Evolutionary conservation across 1,140 invertebrate genomes (phyloP).

Genomic region (Oedothorax gibbosus): DNA sequence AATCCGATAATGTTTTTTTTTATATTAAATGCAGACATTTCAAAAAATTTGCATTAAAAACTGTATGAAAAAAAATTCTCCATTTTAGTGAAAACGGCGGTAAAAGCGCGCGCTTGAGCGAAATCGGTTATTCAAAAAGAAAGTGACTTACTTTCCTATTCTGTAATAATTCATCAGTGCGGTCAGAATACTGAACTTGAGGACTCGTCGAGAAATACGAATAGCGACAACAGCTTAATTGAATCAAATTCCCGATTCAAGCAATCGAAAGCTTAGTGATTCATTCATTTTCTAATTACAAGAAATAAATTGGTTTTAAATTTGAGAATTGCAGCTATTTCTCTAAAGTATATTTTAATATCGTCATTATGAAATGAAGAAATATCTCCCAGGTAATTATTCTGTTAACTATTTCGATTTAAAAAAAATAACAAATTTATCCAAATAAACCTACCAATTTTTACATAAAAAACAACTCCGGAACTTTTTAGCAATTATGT

Average conservation of each 20-base stretch:
- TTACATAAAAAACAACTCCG: no score
- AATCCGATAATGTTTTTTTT: conserved; percentile 57
- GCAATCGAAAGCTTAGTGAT: not conserved
- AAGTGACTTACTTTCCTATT: not conserved
- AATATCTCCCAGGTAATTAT: no score
- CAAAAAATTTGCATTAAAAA: conserved; percentile 60
- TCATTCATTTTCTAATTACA: not conserved
- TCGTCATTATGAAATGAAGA: no score
- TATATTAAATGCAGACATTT: conserved; percentile 59
- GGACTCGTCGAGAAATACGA: conserved; percentile 14
- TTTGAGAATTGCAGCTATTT: no score
- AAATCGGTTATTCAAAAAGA: conserved; percentile 23
- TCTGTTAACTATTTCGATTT: no score
- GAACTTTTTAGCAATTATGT: no score
- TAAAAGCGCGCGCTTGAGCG: conserved; percentile 51
- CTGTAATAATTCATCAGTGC: conserved; percentile 16
- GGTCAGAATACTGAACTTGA: conserved; percentile 18
- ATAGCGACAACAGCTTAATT: conserved; percentile 14
- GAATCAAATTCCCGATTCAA: not conserved
- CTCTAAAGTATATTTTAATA: no score
- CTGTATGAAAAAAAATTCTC: conserved; percentile 44
- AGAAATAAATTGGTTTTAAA: no score
- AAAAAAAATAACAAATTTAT: no score
- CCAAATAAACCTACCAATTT: no score
- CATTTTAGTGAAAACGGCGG: conserved; percentile 30